Evolutionary conservation across 2,113 vertebrate species (phyloP), one percentile per base, ranked within the genome.

Genomic region (Ictidomys tridecemlineatus): DNA sequence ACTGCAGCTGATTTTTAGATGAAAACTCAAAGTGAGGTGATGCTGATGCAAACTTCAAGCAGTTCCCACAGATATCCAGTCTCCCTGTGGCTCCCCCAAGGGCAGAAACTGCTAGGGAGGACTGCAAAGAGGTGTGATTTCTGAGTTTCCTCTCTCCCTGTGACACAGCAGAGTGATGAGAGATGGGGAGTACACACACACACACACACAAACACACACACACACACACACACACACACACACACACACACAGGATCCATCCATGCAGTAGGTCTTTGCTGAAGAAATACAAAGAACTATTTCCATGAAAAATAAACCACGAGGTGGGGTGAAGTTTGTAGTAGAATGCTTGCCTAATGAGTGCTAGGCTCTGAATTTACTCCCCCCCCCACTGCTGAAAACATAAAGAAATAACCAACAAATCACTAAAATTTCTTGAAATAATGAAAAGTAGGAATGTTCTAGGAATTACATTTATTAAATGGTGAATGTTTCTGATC

Each of bases 1-100:
- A 20, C 32, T 61, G 48, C 39, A 51, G 4, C 32, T 24, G 14
- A 45, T 45, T 45, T 16, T 34, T n/a, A 32, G 6, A n/a, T 16
- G 17, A 82, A 28, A 63, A 18, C 61, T 63, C 22, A 4, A 61
- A 24, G 2, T 8, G 63, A 76, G 56, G 3, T 22, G 11, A 1
- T 34, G 42, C 16, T 32, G 63, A 96, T 17, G 11, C 2, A 72
- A 77, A 76, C 9, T 8, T 30, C 34, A 51, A n/a, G 53, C 12
- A 8, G 10, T 39, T 42, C 13, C 9, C 39, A 18, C 34, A 48
- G 30, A 1, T 37, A 45, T 42, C 82, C 53, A 39, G 9, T 30
- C 16, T 79, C 4, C 6, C 16, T 13, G 2, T 32, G 10, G 5
- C 4, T n/a, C 16, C 18, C 2, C 8, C 42, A 0, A 32, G 32